Evolutionary conservation across 2,113 vertebrate species (phyloP).

Genomic region (Nyctibius bracteatus): DNA sequence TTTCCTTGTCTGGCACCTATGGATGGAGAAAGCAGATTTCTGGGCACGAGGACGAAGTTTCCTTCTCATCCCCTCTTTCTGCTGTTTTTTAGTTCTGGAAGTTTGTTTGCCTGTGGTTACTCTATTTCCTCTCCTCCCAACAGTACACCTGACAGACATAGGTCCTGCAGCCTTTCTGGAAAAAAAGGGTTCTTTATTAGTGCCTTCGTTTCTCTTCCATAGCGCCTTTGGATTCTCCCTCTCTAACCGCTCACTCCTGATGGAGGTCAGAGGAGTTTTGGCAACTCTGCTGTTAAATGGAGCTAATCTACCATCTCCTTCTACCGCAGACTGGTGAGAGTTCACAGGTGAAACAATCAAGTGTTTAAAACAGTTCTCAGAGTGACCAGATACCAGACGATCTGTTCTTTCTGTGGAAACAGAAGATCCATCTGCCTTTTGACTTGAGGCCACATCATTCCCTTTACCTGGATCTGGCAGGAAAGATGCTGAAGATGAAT

Average conservation of each 20-base stretch:
- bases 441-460: constrained; percentile 36
- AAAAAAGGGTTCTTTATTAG: constrained; percentile 19
- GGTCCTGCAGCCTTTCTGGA: constrained; percentile 25
- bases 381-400: not conserved
- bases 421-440: constrained; percentile 42
- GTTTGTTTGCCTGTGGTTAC: constrained; percentile 22
- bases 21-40: constrained; percentile 49
- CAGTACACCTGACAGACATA: not conserved
- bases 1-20: constrained; percentile 43
- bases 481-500: constrained; percentile 39
- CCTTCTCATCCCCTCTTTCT: constrained; percentile 51
- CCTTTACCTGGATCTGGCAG: constrained; percentile 25
- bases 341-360: constrained; percentile 52
- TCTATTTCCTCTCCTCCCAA: constrained; percentile 18
- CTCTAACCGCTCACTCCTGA: constrained; percentile 6
- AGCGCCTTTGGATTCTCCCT: constrained; percentile 48
- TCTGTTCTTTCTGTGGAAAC: constrained; percentile 40
- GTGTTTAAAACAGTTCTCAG: constrained; percentile 54
- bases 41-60: constrained; percentile 18
- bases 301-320: constrained; percentile 36
- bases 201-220: constrained; percentile 52
- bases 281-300: constrained; percentile 25
- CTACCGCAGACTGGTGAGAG: not conserved
- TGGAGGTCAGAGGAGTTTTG: constrained; percentile 2
- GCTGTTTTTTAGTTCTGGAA: constrained; percentile 52